Percentiles rank a stretch among this genome's conserved stretches.
These are phyloP conservation scores for Sparidentex hasta DNA, from an alignment of 2,797 vertebrate genomes.

Conservation along the genomic window DNA sequence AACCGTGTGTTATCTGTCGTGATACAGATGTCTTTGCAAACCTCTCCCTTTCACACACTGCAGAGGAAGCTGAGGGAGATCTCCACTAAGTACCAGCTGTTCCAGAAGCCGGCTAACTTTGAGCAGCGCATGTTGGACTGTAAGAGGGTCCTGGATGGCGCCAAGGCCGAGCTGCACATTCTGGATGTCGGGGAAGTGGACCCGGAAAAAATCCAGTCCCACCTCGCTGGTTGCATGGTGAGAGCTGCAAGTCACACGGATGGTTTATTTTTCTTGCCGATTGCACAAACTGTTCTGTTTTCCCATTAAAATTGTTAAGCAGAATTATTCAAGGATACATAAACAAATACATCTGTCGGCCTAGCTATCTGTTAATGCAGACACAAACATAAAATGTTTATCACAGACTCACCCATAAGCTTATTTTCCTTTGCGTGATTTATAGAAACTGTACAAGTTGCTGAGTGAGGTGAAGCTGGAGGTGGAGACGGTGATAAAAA, in stretches of 20 bases:
- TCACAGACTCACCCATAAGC: neutral
- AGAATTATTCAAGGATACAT: neutral
- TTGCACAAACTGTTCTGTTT: neutral
- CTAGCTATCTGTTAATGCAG: neutral
- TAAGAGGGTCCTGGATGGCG: slow-evolving; percentile 92
- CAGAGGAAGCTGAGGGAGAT: slow-evolving; percentile 97
- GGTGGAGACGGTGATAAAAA: slow-evolving; percentile 99
- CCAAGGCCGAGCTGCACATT: slow-evolving; percentile 92
- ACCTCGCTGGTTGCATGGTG: slow-evolving; percentile 95
- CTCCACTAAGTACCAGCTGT: slow-evolving; percentile 96
- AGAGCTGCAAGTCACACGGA: slow-evolving; percentile 26
- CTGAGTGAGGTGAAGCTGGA: slow-evolving; percentile 98
- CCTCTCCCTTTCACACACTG: neutral
- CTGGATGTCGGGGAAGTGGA: slow-evolving; percentile 90
- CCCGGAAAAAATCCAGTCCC: slow-evolving; percentile 91
- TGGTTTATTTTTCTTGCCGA: neutral
- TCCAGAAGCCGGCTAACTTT: slow-evolving; percentile 99
- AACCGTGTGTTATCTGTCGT: neutral
- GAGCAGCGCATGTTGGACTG: slow-evolving; percentile 99
- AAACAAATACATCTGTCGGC: neutral
- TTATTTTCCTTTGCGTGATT: neutral
- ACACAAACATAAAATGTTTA: neutral
- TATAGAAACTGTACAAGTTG: slow-evolving; percentile 96
- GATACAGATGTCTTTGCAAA: neutral
- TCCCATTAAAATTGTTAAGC: neutral